These are phyloP conservation scores for Isotomurus palustris DNA, from an alignment of 2,888 invertebrate genomes.

Conservation along the genomic window DNA sequence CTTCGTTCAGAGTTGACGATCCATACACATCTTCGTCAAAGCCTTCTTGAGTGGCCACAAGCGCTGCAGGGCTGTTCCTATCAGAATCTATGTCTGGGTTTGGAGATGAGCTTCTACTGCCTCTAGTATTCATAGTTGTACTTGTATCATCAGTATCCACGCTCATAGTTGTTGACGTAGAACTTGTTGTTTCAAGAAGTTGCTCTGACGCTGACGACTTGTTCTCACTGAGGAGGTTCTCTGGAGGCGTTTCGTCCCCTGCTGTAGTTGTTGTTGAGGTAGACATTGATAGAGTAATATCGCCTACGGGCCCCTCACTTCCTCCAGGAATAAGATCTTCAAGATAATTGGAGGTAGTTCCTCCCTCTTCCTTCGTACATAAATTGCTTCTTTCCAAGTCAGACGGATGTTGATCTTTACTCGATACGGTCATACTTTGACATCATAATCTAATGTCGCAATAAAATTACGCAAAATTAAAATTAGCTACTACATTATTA, in stretches of 20 bases:
- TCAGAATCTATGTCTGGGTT: not conserved
- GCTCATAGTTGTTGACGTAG: slow-evolving; percentile 6
- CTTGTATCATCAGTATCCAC: slow-evolving; percentile 2
- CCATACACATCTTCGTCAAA: not conserved
- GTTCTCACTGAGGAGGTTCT: not conserved
- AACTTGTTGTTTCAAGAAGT: not conserved
- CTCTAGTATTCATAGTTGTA: not conserved
- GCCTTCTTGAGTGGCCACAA: not conserved
- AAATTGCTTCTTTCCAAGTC: too few relatives aligned
- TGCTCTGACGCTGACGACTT: not conserved
- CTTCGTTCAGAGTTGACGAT: not conserved
- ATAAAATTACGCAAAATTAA: too few relatives aligned
- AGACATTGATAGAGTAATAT: slow-evolving; percentile 19
- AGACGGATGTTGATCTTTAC: not conserved
- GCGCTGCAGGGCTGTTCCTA: not conserved
- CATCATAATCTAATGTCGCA: not conserved
- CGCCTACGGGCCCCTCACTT: slow-evolving; percentile 13
- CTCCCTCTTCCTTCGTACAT: too few relatives aligned
- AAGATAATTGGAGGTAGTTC: too few relatives aligned
- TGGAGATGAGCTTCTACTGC: not conserved
- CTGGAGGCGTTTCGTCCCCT: not conserved
- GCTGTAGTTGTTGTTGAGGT: slow-evolving; percentile 18
- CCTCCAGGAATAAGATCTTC: slow-evolving; percentile 14
- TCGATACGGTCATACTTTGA: not conserved
- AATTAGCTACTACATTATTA: too few relatives aligned